phyloP scores from a whole-genome alignment of 2,113 vertebrate species.

The Pungitius pungitius region DNA sequence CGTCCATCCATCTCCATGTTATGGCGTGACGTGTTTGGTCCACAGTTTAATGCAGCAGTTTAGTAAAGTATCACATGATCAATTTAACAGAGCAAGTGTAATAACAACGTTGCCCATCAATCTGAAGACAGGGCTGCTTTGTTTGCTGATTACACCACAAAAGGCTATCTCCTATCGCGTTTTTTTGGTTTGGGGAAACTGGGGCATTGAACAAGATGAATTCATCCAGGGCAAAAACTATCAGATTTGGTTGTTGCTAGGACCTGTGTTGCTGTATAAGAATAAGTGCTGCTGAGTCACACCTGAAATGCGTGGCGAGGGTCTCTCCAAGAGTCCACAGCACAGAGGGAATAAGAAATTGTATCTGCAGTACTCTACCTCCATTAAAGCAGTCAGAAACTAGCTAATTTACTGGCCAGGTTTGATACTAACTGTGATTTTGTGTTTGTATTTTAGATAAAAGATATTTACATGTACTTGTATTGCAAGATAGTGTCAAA shows the following conservation, averaged over 20 bases:
- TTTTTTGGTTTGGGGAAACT: slow-evolving; percentile 2
- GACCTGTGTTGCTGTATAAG: slow-evolving; percentile 1
- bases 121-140: slow-evolving; percentile 22
- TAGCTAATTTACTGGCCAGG: neutral
- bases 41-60: slow-evolving; percentile 12
- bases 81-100: neutral
- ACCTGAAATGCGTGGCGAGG: neutral
- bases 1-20: slow-evolving; percentile 17
- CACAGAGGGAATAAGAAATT: neutral
- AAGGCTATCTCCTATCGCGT: slow-evolving; percentile 7
- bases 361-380: slow-evolving; percentile 9
- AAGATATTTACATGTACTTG: neutral
- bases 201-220: neutral
- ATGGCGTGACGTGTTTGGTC: slow-evolving; percentile 43
- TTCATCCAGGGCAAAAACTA: neutral
- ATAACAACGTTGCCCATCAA: slow-evolving; percentile 9
- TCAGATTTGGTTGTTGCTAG: neutral
- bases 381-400: neutral
- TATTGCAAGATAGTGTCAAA: neutral
- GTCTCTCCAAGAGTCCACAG: slow-evolving; percentile 2
- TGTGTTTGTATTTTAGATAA: neutral
- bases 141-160: slow-evolving; percentile 31
- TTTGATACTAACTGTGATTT: neutral
- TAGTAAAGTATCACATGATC: neutral
- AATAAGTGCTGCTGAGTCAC: slow-evolving; percentile 41